phyloP scores from a whole-genome alignment of 2,888 invertebrate genomes.

The Synergus japonicus region DNA sequence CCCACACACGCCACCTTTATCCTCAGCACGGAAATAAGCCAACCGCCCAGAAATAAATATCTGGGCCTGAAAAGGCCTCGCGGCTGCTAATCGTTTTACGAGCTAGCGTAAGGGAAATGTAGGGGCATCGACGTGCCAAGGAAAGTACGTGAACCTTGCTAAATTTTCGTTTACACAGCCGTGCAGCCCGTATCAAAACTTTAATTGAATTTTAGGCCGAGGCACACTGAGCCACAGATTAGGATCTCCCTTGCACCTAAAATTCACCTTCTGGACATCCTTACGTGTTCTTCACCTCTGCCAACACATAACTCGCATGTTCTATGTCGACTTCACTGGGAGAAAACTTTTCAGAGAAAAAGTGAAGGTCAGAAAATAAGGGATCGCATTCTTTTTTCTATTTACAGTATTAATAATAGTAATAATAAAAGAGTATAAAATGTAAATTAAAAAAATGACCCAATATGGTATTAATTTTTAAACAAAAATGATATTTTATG shows the following conservation, averaged over 20 bases:
- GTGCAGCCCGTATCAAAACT: constrained; percentile 76
- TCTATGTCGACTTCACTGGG: neutral
- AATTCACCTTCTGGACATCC: constrained; percentile 55
- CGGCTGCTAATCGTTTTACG: constrained; percentile 66
- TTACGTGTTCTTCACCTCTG: constrained; percentile 43
- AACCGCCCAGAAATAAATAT: constrained; percentile 48
- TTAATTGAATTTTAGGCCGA: constrained; percentile 76
- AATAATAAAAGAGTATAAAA: too few relatives aligned
- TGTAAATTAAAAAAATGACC: too few relatives aligned
- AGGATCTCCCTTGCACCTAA: constrained; percentile 65
- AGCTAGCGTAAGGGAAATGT: constrained; percentile 53
- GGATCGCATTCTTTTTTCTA: neutral
- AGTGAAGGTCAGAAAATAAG: neutral
- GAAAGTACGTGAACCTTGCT: constrained; percentile 75
- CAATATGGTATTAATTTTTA: too few relatives aligned
- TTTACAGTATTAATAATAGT: neutral
- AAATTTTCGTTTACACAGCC: constrained; percentile 78
- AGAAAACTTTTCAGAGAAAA: neutral
- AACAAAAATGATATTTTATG: too few relatives aligned
- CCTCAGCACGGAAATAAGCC: constrained; percentile 52
- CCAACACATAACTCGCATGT: constrained; percentile 23
- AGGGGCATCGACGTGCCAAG: constrained; percentile 61
- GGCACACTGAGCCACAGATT: constrained; percentile 68
- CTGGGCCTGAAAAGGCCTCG: constrained; percentile 57
- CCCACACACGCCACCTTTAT: constrained; percentile 50